Base-by-base conservation (phyloP, 2,113 vertebrate species). In the Larimichthys polyactis region DNA sequence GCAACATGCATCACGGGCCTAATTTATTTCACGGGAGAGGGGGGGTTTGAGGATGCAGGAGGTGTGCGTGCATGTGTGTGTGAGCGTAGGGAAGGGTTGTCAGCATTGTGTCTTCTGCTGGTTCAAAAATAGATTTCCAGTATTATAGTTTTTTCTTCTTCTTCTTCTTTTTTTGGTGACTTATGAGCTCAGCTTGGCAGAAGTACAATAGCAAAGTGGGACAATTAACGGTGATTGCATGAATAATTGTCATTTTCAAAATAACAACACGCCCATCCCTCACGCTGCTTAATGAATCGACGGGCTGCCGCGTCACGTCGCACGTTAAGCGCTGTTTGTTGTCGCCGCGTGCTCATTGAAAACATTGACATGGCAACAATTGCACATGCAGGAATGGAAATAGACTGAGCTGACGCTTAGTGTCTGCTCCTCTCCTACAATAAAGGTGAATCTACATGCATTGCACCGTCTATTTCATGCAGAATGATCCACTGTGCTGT, bases 121-220 rank as follows among this genome's bases (percentile, higher is more conserved):
- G 74, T 32, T 76, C 82, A 66, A 67, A 88, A 85, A 85, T 78
- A 79, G 59, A 57, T 22, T 74, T 63, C 44, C 64, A 32, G 64
- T 7, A 10, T 63, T 75, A 36, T 36, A 36, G 32, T 36, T 36
- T 36, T 7, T 32, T 32, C 6, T 32, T 32, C 32, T 6, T 6
- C 32, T 62, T 67, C 19, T 32, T 64, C 66, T 79, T 70, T 32
- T 70, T 49, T 11, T 27, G 17, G 12, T 63, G 71, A 72, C 48
- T 75, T 71, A 36, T 16, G 24, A 58, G 62, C 46, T 46, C 12
- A 9, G 44, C 72, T 71, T 78, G 54, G 68, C 68, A 63, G 36
- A 62, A 40, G 63, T 14, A 79, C 82, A 82, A 57, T 49, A 29
- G 58, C 3, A 66, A 49, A 81, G 78, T 77, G 29, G 65, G 75